phyloP scores from a whole-genome alignment of 2,113 vertebrate genomes.

The Sinocyclocheilus rhinocerous region DNA sequence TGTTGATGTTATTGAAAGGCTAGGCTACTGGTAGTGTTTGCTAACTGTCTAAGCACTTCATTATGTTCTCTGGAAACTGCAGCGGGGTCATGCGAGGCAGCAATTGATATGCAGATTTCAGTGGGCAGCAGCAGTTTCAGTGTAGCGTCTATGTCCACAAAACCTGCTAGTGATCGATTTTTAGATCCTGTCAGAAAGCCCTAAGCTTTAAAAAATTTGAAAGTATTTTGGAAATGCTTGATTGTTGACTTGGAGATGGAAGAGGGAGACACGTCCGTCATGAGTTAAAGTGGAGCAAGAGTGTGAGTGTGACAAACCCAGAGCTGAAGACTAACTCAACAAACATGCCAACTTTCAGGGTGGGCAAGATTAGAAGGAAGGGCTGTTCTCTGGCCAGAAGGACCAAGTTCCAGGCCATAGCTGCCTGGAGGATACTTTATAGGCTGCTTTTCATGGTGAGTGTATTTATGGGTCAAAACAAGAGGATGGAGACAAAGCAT shows the following conservation, averaged over 20 bases:
- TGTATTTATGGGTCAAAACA: slow-evolving; percentile 7
- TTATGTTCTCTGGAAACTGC: slow-evolving; percentile 66
- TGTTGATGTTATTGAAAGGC: slow-evolving; percentile 68
- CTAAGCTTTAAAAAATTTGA: slow-evolving; percentile 26
- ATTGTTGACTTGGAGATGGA: slow-evolving; percentile 3
- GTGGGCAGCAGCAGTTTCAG: slow-evolving; percentile 58
- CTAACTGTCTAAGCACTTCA: slow-evolving; percentile 51
- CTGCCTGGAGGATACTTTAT: slow-evolving; percentile 76
- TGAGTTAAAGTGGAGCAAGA: slow-evolving; percentile 19
- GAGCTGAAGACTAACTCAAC: background rate
- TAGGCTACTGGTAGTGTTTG: slow-evolving; percentile 53
- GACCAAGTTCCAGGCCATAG: slow-evolving; percentile 74
- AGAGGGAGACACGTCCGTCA: background rate
- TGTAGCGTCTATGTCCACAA: slow-evolving; percentile 58
- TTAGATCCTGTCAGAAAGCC: slow-evolving; percentile 56
- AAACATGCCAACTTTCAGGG: slow-evolving; percentile 74
- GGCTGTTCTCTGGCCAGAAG: slow-evolving; percentile 75
- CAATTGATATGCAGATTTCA: slow-evolving; percentile 68
- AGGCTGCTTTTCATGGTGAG: slow-evolving; percentile 78
- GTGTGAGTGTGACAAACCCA: background rate
- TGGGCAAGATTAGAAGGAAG: slow-evolving; percentile 73
- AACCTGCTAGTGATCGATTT: slow-evolving; percentile 61
- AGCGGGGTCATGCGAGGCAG: slow-evolving; percentile 49
- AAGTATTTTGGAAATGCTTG: slow-evolving; percentile 26
- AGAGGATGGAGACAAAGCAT: background rate